Conservation (phyloP, 2,113 vertebrate genomes). For the Amphiprion percula region DNA sequence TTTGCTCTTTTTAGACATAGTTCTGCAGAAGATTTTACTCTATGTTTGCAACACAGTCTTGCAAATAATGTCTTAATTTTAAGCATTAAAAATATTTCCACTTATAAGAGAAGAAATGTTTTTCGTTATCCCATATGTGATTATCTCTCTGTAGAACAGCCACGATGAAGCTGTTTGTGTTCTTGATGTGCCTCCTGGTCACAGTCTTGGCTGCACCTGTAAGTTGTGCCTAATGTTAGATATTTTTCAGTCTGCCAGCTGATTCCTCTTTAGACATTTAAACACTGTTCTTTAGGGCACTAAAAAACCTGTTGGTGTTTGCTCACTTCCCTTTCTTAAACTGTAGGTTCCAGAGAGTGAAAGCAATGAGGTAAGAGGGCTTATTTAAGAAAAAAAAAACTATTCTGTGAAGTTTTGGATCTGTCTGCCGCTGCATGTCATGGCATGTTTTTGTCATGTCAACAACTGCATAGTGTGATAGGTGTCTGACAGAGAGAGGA, state of each 20-base stretch:
- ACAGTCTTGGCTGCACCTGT: slow-evolving; percentile 77
- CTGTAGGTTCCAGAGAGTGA: slow-evolving; percentile 73
- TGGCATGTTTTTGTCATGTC: slow-evolving; percentile 50
- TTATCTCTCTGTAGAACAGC: slow-evolving; percentile 6
- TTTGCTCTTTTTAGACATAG: not conserved
- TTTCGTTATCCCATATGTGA: not conserved
- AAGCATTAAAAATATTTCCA: not conserved
- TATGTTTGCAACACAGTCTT: too few relatives aligned
- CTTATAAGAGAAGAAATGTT: not conserved
- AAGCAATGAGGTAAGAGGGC: slow-evolving; percentile 75
- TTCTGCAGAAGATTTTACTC: not conserved
- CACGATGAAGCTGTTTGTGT: slow-evolving; percentile 72
- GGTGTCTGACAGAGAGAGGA: slow-evolving; percentile 29
- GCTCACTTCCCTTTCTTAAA: slow-evolving; percentile 20
- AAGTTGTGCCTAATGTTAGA: slow-evolving; percentile 50
- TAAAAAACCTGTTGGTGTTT: not conserved
- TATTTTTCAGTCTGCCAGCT: not conserved
- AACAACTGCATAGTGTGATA: slow-evolving; percentile 30
- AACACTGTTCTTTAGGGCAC: slow-evolving; percentile 1
- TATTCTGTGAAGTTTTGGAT: not conserved
- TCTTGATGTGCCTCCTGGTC: slow-evolving; percentile 72
- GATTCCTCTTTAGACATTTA: slow-evolving; percentile 4
- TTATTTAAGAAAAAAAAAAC: not conserved
- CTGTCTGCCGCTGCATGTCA: slow-evolving; percentile 20
- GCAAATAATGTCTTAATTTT: not conserved